A percentile compares a stretch with the other conserved stretches of the same genome.
Evolutionary conservation across 2,797 vertebrate genomes (phyloP).

Genomic region (Melanotaenia boesemani): DNA sequence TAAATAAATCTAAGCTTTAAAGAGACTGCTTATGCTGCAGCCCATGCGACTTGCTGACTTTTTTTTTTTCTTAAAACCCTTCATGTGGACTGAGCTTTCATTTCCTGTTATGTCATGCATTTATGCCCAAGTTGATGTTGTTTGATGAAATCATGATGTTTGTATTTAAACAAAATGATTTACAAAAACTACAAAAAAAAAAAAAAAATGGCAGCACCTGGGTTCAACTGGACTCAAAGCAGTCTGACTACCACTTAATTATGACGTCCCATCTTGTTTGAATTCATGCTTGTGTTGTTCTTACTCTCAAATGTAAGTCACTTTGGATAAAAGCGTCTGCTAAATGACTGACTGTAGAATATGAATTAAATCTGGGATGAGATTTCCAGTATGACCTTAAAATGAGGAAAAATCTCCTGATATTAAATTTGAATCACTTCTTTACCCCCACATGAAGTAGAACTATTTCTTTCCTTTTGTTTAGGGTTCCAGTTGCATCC

Average conservation of each 20-base stretch:
- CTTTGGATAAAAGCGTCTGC: too few relatives aligned
- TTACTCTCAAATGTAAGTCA: too few relatives aligned
- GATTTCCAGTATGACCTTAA: constrained; percentile 1
- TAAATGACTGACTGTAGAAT: too few relatives aligned
- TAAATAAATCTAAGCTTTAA: constrained; percentile 9
- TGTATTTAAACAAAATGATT: too few relatives aligned
- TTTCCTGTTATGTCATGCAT: not conserved
- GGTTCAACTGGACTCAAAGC: too few relatives aligned
- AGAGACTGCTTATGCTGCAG: not conserved
- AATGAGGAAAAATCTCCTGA: not conserved
- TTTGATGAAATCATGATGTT: too few relatives aligned
- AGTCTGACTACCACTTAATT: too few relatives aligned
- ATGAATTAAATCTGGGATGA: not conserved
- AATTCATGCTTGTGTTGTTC: too few relatives aligned
- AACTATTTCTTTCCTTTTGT: constrained; percentile 6
- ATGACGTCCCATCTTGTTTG: too few relatives aligned
- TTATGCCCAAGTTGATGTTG: too few relatives aligned
- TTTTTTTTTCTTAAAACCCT: constrained; percentile 1
- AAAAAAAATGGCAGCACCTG: too few relatives aligned
- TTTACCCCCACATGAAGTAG: not conserved
- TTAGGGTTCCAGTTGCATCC: constrained; percentile 9
- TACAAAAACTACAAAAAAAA: too few relatives aligned
- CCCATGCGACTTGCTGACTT: not conserved
- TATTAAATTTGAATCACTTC: constrained; percentile 12
- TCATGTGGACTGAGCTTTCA: not conserved